Evolutionary conservation across 92 coral and sea anemone species (phyloP), one percentile per base, ranked within the genome.

Genomic region (Pocillopora grandis): DNA sequence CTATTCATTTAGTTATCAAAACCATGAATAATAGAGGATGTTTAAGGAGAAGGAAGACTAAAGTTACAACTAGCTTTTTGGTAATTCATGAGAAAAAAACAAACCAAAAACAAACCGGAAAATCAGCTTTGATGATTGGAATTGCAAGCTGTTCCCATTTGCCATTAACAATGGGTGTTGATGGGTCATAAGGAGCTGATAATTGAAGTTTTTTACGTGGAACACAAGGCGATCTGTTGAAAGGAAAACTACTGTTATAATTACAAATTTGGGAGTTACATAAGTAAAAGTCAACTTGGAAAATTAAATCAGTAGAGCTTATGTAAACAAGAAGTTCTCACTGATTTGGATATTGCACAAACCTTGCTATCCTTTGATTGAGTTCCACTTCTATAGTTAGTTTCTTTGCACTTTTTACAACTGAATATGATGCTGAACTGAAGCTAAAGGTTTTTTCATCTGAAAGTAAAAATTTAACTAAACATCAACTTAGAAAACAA

Each of bases 381-480:
- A 84, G 79, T 27, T 76, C 77, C 60, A 84, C 88, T 57, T 84
- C 88, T 9, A 84, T 63, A 1, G 88, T 68, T 1, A 84, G 58
- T 31, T 84, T 90, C 55, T 88, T 91, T 15, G 85, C 89, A 62
- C 98, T 94, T 80, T 94, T 94, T 42, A 94, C 85, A 11, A 92
- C 95, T 63, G 98, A 94, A 79, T 94, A 94, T 1, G 98, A 92
- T 6, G 89, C 82, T 57, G 98, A 88, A 55, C 93, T 84, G 62
- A 94, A 92, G 72, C 76, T 77, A 76, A 94, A 94, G 52, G 72
- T 10, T 66, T 81, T 81, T 11, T 91, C 94, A 77, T 88, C 94
- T 91, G 82, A 42, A 27, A 19, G 56, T 23, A 18, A n/a, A 36
- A 72, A 58, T 10, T 42, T 42, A 7, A 42, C 4, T 42, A 3